Evolutionary conservation across 2,113 vertebrate species (phyloP).

Genomic region (Sula dactylatra): DNA sequence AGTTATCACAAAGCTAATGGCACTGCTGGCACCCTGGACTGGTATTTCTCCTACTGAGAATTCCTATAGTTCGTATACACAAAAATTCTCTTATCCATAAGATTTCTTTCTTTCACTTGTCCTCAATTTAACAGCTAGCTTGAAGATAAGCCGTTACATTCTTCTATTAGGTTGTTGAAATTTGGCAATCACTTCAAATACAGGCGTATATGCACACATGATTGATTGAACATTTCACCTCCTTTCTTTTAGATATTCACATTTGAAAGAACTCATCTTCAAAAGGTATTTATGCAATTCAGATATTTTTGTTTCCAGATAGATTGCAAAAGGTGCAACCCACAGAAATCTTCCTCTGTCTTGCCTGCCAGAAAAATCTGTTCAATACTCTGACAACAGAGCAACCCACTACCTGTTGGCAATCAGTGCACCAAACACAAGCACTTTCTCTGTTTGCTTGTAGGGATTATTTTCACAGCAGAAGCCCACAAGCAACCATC

Average conservation of each 20-base stretch:
- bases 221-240: neutral
- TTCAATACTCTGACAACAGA: neutral
- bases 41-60: neutral
- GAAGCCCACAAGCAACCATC: neutral
- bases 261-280: neutral
- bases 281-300: neutral
- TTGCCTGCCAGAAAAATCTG: neutral
- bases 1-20: neutral
- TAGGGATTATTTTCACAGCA: neutral
- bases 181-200: neutral
- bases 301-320: neutral
- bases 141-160: neutral
- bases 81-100: neutral
- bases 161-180: neutral
- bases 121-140: neutral
- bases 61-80: neutral
- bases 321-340: neutral
- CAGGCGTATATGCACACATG: fast-evolving
- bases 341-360: neutral
- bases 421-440: neutral
- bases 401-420: neutral
- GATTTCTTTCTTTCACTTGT: neutral
- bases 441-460: neutral
- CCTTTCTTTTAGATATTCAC: neutral
- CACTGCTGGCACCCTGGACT: neutral